phyloP scores from a whole-genome alignment of 2,888 invertebrate genomes.

The Aphidius colemani region DNA sequence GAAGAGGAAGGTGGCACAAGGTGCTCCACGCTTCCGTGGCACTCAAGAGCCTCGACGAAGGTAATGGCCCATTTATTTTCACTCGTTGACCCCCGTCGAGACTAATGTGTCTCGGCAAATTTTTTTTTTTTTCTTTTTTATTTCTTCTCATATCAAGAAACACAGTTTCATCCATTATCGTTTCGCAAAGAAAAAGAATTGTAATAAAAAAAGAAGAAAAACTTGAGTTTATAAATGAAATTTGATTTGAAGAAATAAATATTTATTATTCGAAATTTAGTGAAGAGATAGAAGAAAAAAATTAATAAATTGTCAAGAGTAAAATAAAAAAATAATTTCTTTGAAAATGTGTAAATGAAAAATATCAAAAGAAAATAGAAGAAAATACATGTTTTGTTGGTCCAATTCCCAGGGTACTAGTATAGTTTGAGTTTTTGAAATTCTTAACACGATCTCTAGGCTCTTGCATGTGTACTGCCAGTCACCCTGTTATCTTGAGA shows the following conservation, averaged over 20 bases:
- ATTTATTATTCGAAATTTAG: no score
- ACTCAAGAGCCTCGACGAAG: conserved; percentile 29
- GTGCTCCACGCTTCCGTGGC: conserved; percentile 20
- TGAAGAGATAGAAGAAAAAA: no score
- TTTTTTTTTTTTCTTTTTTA: neutral
- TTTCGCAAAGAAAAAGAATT: no score
- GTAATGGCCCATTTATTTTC: conserved; percentile 50
- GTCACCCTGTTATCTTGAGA: conserved; percentile 20
- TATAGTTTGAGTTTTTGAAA: conserved; percentile 16
- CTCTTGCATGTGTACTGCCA: conserved; percentile 12
- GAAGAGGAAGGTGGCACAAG: conserved; percentile 19
- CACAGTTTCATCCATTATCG: no score
- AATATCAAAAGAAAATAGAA: conserved; percentile 15
- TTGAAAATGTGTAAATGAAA: conserved; percentile 8
- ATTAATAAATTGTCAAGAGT: no score
- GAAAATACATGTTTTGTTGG: neutral
- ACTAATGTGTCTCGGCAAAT: conserved; percentile 46
- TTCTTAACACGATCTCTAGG: conserved; percentile 24
- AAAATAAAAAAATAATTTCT: no score
- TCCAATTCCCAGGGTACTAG: conserved; percentile 3
- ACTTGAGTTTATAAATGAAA: no score
- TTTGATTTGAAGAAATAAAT: no score
- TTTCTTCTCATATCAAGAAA: no score
- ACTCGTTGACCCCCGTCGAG: conserved; percentile 47
- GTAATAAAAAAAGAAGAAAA: no score